Conservation (phyloP, 2,888 invertebrate genomes). For the Glaucopsyche alexis region DNA sequence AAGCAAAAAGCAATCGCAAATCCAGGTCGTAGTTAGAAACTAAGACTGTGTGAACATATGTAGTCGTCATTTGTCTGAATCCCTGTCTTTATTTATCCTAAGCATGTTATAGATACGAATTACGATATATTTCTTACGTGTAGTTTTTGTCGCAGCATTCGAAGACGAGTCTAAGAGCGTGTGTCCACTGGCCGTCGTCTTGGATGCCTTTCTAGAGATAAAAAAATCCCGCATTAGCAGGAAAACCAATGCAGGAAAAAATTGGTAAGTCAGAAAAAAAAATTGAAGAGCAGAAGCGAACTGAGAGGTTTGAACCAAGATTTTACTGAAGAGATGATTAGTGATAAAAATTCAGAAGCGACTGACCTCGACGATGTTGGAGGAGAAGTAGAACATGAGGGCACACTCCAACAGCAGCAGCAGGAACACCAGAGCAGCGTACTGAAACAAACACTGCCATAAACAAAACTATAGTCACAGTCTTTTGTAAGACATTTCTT, state of each 20-base stretch:
- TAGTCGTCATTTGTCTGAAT: no score
- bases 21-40: neutral
- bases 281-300: neutral
- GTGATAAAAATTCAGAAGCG: neutral
- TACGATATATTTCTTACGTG: conserved; percentile 46
- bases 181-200: conserved; percentile 54
- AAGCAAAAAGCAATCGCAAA: neutral
- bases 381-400: conserved; percentile 61
- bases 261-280: no score
- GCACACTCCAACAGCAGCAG: conserved; percentile 64
- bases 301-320: neutral
- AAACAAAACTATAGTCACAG: neutral
- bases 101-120: no score
- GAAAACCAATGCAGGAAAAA: no score
- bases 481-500: no score
- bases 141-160: conserved; percentile 53
- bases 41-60: no score
- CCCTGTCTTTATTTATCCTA: no score
- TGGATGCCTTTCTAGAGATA: conserved; percentile 54
- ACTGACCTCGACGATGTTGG: conserved; percentile 51
- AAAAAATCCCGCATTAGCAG: neutral
- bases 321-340: no score
- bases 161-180: conserved; percentile 50
- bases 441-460: conserved; percentile 51
- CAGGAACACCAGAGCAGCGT: conserved; percentile 56